Evolutionary conservation across 2,797 vertebrate genomes (phyloP).

Genomic region (Falco novaeseelandiae): DNA sequence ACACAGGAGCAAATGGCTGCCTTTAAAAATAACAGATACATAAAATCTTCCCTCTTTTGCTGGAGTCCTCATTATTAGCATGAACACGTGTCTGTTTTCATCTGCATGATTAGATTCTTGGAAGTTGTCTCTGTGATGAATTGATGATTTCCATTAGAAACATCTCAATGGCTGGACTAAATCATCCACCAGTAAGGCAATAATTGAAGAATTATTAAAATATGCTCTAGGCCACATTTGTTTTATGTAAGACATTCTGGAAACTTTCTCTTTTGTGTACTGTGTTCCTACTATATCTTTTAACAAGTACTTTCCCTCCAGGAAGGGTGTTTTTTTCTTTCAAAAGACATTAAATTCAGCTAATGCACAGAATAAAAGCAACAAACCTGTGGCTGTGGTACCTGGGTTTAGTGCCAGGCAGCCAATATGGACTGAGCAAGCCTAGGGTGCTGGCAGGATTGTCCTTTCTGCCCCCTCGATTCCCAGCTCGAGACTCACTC

Average conservation of each 20-base stretch:
- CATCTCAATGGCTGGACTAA: slow-evolving; percentile 17
- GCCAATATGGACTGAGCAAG: neutral
- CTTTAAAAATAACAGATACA: slow-evolving; percentile 9
- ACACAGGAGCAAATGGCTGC: neutral
- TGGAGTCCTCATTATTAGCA: neutral
- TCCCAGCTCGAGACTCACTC: neutral
- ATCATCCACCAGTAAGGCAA: slow-evolving; percentile 10
- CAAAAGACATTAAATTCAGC: neutral
- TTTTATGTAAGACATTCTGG: neutral
- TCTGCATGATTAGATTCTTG: slow-evolving; percentile 41
- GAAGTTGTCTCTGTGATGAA: slow-evolving; percentile 29
- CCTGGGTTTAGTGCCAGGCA: neutral
- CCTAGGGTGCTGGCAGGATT: neutral
- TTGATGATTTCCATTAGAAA: slow-evolving; percentile 62
- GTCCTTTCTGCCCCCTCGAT: neutral
- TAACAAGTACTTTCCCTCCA: neutral
- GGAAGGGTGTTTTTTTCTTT: neutral
- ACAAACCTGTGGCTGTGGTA: neutral
- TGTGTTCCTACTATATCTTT: neutral
- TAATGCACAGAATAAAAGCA: neutral
- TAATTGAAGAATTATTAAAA: slow-evolving; percentile 48
- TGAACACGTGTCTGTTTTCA: slow-evolving; percentile 45
- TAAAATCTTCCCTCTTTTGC: neutral
- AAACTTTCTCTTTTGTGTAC: neutral
- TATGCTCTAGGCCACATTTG: neutral